These are phyloP conservation scores for Xerus rutilus DNA, from an alignment of 2,797 vertebrate genomes.

Conservation along the genomic window DNA sequence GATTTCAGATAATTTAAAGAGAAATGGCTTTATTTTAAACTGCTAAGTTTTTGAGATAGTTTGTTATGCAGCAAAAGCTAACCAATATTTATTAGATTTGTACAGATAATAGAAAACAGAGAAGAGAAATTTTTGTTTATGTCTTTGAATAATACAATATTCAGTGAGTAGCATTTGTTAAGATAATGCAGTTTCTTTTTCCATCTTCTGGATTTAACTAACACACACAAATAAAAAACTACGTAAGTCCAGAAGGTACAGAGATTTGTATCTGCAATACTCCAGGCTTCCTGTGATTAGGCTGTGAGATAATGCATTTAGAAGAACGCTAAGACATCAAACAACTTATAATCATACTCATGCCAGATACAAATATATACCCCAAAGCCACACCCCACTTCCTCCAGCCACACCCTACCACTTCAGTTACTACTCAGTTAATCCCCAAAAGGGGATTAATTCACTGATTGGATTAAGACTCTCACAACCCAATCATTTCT, in stretches of 20 bases:
- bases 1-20: neutral
- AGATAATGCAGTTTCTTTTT: neutral
- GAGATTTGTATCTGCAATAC: neutral
- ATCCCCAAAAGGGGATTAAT: too few species aligned
- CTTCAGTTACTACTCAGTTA: too few species aligned
- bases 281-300: neutral
- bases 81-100: neutral
- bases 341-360: neutral
- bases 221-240: neutral
- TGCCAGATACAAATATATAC: too few species aligned
- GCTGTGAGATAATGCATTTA: neutral
- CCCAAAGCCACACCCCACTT: too few species aligned
- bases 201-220: neutral
- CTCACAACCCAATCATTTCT: too few species aligned
- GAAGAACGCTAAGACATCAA: neutral
- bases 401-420: too few species aligned
- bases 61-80: slow-evolving; percentile 2
- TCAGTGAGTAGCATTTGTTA: neutral
- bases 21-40: neutral
- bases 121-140: neutral
- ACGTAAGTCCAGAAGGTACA: neutral
- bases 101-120: neutral
- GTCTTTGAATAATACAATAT: neutral
- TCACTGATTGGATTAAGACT: too few species aligned
- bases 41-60: neutral